These are phyloP conservation scores for Phylloscopus collybita DNA, from an alignment of 2,797 vertebrate species.

Conservation along the genomic window DNA sequence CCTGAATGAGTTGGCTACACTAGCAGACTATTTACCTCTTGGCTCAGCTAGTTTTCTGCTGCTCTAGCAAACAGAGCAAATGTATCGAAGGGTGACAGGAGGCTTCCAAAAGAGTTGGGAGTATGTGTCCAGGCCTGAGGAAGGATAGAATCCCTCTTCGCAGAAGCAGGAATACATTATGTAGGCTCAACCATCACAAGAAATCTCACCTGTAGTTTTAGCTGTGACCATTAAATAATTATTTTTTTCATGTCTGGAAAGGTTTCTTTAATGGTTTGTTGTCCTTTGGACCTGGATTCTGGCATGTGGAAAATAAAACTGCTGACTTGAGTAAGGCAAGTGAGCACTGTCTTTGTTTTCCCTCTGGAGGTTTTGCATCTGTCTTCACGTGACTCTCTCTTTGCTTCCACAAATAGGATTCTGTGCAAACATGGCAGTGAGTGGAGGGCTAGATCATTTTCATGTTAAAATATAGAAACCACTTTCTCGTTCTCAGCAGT, in stretches of 20 bases:
- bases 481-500: background rate
- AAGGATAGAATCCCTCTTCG: background rate
- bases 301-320: background rate
- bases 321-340: background rate
- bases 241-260: background rate
- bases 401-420: background rate
- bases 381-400: background rate
- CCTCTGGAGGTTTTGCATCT: background rate
- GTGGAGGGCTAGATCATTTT: background rate
- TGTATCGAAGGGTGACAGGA: background rate
- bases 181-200: background rate
- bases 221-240: background rate
- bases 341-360: background rate
- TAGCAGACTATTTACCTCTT: background rate
- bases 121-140: background rate
- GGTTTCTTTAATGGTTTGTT: background rate
- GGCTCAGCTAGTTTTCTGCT: background rate
- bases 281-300: background rate
- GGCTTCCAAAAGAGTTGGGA: background rate
- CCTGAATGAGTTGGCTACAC: background rate
- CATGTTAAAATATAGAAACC: background rate
- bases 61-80: background rate
- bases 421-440: background rate
- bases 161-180: background rate
- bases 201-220: background rate